phyloP scores from a whole-genome alignment of 2,113 vertebrate species.

The Gymnobelideus leadbeateri region DNA sequence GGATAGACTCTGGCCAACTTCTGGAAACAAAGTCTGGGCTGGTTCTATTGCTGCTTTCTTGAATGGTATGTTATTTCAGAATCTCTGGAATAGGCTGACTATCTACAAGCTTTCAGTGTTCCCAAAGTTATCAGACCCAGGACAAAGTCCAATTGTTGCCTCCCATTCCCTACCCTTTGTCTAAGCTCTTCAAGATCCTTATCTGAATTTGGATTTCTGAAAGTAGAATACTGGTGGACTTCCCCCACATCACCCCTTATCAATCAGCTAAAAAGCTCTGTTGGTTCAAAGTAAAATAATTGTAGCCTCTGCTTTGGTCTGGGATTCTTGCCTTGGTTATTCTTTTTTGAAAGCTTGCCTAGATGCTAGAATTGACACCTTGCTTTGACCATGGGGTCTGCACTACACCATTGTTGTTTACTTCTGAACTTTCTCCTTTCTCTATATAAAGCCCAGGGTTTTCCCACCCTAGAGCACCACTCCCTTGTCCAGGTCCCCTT shows the following conservation, averaged over 20 bases:
- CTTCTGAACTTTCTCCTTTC: not conserved
- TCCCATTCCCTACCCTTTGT: not conserved
- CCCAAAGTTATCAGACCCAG: not conserved
- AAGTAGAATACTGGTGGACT: not conserved
- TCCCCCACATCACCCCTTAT: not conserved
- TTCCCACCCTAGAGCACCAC: not conserved
- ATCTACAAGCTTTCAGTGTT: not conserved
- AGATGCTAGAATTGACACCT: not conserved
- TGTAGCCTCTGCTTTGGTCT: not conserved
- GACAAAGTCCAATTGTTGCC: not conserved
- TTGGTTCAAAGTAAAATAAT: not conserved
- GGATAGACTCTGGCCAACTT: not conserved
- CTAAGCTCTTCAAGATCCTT: not conserved
- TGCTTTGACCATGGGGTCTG: not conserved
- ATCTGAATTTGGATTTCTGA: not conserved
- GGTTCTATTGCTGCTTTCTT: not conserved
- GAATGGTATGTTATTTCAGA: not conserved
- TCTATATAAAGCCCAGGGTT: not conserved
- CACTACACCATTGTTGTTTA: not conserved
- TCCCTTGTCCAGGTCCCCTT: not conserved
- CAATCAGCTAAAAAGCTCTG: not conserved
- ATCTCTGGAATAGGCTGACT: not conserved
- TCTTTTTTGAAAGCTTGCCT: not conserved
- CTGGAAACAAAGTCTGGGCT: not conserved
- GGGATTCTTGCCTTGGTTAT: not conserved